Evolutionary conservation across 2,797 vertebrate species (phyloP), one percentile per base, ranked within the genome.

Genomic region (Coregonus ussuriensis): DNA sequence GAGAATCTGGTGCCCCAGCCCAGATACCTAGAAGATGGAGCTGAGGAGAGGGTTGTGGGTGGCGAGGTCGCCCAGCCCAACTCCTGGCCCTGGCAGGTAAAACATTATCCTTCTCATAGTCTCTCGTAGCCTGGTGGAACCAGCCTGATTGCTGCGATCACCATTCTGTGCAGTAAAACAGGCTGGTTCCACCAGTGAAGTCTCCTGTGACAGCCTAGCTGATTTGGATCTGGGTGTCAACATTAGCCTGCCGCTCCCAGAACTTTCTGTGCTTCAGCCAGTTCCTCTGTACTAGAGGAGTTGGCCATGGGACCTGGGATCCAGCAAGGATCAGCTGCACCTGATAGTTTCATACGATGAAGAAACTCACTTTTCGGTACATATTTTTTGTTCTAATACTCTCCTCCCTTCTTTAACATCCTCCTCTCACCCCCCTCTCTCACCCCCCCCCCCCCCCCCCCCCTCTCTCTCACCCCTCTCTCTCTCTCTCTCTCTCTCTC

Each of bases 61-160:
- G 94, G 94, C 0, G 79, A 91, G 54, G 89, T 94, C 63, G 93
- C 91, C 66, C 82, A 3, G 9, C 76, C 93, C 7, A 86, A 94
- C 89, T 90, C 93, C 11, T 95, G 94, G 93, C 93, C 92, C 3
- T 95, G 94, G 94, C 93, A 95, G 94, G 94, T 95, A 89, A 16
- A 0, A 70, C 59, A 80, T 7, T 0, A 69, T 11, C 37, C 16
- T 25, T 11, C 3, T 3, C 18, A 0, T n/a, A 25, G 11, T 33
- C 13, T 33, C 65, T 68, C 66, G 16, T 35, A 31, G 29, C 56
- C 54, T 5, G 14, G 11, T 4, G 1, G 41, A 41, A 9, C 41
- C 41, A 41, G 41, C 41, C 41, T 41, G 41, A 41, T 41, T 41
- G 41, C 41, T 41, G 2, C 9, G 7, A 41, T 41, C 41, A 41